Conservation (phyloP, 2,113 vertebrate genomes). For the Cyanoderma ruficeps region DNA sequence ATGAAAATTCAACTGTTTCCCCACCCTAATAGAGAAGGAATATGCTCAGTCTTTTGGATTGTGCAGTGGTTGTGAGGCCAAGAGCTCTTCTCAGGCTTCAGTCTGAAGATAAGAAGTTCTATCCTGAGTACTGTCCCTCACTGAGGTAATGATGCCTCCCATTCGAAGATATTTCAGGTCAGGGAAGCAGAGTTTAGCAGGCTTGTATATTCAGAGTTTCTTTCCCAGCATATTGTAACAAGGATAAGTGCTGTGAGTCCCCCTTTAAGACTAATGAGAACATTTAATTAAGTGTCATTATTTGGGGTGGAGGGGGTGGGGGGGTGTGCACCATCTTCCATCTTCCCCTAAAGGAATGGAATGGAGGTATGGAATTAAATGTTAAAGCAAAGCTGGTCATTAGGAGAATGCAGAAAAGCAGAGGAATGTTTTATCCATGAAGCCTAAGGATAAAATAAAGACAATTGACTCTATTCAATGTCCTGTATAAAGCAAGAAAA, state of each 20-base stretch:
- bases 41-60: not conserved
- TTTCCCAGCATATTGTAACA: not conserved
- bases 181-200: not conserved
- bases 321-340: not conserved
- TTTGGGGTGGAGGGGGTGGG: accelerated
- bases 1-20: not conserved
- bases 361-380: not conserved
- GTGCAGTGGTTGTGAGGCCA: not conserved
- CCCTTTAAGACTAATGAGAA: not conserved
- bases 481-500: not conserved
- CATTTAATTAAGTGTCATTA: not conserved
- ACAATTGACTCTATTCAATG: not conserved
- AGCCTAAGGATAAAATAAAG: not conserved
- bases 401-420: not conserved
- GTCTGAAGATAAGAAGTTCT: not conserved
- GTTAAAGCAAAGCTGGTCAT: not conserved
- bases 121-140: not conserved
- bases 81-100: not conserved
- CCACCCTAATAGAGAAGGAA: not conserved
- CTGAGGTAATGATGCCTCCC: not conserved
- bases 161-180: not conserved
- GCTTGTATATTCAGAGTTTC: not conserved
- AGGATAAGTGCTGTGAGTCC: not conserved
- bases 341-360: not conserved
- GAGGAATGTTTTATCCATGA: not conserved